These are phyloP conservation scores for Ophraella communa DNA, from an alignment of 2,888 invertebrate species.

Conservation along the genomic window DNA sequence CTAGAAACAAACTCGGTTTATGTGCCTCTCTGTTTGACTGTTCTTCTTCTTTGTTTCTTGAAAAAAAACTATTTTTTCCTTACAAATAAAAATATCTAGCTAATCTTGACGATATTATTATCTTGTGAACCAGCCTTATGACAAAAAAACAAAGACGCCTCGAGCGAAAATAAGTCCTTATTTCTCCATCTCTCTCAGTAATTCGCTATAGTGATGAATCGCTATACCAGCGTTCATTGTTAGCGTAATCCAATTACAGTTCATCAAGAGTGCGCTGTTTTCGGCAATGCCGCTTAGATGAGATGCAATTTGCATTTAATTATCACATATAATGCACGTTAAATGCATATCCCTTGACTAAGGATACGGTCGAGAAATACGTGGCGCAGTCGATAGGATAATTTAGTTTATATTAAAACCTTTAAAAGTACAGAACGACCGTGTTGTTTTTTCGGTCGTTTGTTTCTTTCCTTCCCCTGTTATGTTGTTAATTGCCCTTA, in stretches of 20 bases:
- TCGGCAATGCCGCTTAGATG: slow-evolving; percentile 60
- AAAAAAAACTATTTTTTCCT: no score
- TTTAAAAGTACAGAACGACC: no score
- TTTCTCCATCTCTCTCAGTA: slow-evolving; percentile 27
- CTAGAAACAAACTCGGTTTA: not conserved
- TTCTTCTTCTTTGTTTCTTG: no score
- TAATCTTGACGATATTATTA: slow-evolving; percentile 25
- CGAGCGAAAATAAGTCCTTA: slow-evolving; percentile 31
- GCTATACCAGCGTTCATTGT: slow-evolving; percentile 57
- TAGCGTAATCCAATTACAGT: slow-evolving; percentile 59
- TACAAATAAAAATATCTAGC: no score
- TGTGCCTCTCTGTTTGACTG: slow-evolving; percentile 54
- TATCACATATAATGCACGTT: slow-evolving; percentile 62
- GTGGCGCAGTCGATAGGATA: slow-evolving; percentile 12
- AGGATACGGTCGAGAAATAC: slow-evolving; percentile 54
- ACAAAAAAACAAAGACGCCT: slow-evolving; percentile 25
- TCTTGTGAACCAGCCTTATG: slow-evolving; percentile 44
- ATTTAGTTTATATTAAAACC: not conserved
- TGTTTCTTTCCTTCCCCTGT: not conserved
- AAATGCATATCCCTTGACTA: slow-evolving; percentile 54
- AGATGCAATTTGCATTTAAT: slow-evolving; percentile 62
- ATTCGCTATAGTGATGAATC: slow-evolving; percentile 26
- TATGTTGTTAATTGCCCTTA: slow-evolving; percentile 22
- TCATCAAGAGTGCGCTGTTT: slow-evolving; percentile 61
- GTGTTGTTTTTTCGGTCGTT: no score